Percentiles rank a stretch among this genome's conserved stretches.
Conservation (phyloP, 1,140 invertebrate genomes). For the Lamellibrachia luymesi region DNA sequence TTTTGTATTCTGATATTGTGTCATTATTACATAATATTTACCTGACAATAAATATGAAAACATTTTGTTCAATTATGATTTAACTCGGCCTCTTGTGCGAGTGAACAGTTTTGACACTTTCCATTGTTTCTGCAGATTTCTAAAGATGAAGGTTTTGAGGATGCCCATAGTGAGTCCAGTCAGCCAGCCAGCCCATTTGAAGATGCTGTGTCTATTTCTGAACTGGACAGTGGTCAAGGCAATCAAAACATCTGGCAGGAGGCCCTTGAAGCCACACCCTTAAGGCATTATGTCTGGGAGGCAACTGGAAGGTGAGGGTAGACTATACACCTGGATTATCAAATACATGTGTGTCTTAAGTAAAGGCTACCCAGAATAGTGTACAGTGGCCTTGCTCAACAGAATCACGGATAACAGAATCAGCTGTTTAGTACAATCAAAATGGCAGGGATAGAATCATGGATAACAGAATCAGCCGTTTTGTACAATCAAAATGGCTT, state of each 20-base stretch:
- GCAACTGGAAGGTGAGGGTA: constrained; percentile 38
- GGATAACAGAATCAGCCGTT: too few relatives aligned
- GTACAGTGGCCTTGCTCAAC: too few relatives aligned
- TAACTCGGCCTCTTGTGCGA: not conserved
- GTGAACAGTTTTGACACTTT: not conserved
- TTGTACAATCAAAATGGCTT: too few relatives aligned
- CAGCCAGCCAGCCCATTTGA: constrained; percentile 29
- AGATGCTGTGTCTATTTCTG: constrained; percentile 2
- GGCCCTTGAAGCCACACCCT: constrained; percentile 32
- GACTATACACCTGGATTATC: not conserved
- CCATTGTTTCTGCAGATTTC: constrained; percentile 27
- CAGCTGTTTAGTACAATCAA: too few relatives aligned
- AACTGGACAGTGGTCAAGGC: constrained; percentile 17
- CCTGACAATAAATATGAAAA: not conserved
- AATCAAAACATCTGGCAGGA: constrained; percentile 35
- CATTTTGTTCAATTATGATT: not conserved
- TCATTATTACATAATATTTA: not conserved
- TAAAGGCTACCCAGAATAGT: too few relatives aligned
- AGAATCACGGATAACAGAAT: too few relatives aligned
- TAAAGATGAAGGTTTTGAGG: constrained; percentile 35
- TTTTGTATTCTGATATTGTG: too few relatives aligned
- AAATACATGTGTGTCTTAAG: not conserved
- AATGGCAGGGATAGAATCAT: too few relatives aligned
- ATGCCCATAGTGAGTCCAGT: constrained; percentile 22
- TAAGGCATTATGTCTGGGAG: constrained; percentile 45